Base-by-base conservation (phyloP, 1,140 invertebrate species). In the Physella acuta region DNA sequence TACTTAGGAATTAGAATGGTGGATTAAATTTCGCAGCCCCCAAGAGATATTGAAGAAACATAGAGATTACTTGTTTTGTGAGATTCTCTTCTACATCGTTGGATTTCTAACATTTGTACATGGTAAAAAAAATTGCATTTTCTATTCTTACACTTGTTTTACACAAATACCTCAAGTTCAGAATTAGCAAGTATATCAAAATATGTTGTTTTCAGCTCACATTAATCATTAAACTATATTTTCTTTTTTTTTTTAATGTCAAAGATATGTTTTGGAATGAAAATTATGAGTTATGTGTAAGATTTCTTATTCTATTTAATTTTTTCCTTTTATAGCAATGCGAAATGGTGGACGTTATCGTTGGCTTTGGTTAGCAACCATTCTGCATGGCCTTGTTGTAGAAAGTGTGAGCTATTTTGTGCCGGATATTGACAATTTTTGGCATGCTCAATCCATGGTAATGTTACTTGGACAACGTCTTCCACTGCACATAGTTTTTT, bases 401-500 rank as follows among this genome's bases (percentile, higher is more conserved):
- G 90, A 91, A 83, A 81, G 81, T 64, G 75, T 90, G n/a, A 87
- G 85, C 65, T 91, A 90, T 77, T 84, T 86, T 73, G 73, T 89
- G 39, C 86, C 90, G 0, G 89, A 90, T 72, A 81, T 84, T 61
- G 90, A 92, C 78, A 92, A 91, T 80, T 92, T 92, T 79, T 93
- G 91, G 91, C 91, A 92, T 81, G 89, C 90, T 11, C 90, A 91
- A 83, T 89, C 90, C 0, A 89, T 90, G 2, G 82, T 92, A 14
- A 90, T 91, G 71, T 87, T 93, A 28, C 81, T 92, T 8, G 90
- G 90, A 26, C 81, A 87, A 36, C 82, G 91, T 62, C 79, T 92
- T 31, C 91, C 91, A 2, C 75, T 92, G 0, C 90, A 92, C 73
- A 91, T 92, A 55, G 86, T 91, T 20, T 82, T 91, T 30, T 75